phyloP scores from a whole-genome alignment of 2,797 vertebrate species.

The Microctenopoma steveboyesi region DNA sequence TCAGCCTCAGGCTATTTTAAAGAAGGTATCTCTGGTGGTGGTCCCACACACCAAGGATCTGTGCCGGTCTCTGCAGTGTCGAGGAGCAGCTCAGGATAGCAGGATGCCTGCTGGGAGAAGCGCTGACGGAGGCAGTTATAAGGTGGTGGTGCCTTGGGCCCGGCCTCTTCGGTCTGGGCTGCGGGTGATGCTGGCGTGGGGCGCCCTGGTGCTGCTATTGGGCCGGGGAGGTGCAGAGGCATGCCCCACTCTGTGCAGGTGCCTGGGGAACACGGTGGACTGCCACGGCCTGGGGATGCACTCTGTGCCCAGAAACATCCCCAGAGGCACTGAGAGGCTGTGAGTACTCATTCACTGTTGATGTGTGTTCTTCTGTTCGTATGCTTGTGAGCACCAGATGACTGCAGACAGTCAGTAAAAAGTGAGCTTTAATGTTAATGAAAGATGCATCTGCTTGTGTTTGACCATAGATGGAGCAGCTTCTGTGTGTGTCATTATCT shows the following conservation, averaged over 20 bases:
- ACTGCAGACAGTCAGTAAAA: neutral
- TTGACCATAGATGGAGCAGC: neutral
- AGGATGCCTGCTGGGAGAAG: conserved; percentile 55
- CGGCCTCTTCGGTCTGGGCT: neutral
- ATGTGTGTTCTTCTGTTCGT: neutral
- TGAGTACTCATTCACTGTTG: conserved; percentile 63
- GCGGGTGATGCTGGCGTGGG: conserved; percentile 37
- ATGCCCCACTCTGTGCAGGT: conserved; percentile 78
- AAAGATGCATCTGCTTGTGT: neutral
- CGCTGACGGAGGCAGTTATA: conserved; percentile 29
- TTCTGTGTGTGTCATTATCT: neutral
- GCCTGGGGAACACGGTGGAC: conserved; percentile 82
- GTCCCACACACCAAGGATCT: conserved; percentile 24
- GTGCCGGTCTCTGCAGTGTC: conserved; percentile 36
- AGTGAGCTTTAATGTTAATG: conserved; percentile 35
- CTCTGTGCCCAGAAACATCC: conserved; percentile 75
- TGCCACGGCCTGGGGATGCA: conserved; percentile 80
- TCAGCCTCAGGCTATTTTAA: conserved; percentile 27
- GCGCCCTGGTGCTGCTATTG: conserved; percentile 43
- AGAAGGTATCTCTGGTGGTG: neutral
- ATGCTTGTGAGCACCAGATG: neutral
- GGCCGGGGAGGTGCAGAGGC: conserved; percentile 53
- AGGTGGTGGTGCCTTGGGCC: neutral
- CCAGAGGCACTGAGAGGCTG: conserved; percentile 79
- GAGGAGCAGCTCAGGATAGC: conserved; percentile 36